Evolutionary conservation across 2,797 vertebrate species (phyloP), one percentile per base, ranked within the genome.

Genomic region (Xyrichtys novacula): DNA sequence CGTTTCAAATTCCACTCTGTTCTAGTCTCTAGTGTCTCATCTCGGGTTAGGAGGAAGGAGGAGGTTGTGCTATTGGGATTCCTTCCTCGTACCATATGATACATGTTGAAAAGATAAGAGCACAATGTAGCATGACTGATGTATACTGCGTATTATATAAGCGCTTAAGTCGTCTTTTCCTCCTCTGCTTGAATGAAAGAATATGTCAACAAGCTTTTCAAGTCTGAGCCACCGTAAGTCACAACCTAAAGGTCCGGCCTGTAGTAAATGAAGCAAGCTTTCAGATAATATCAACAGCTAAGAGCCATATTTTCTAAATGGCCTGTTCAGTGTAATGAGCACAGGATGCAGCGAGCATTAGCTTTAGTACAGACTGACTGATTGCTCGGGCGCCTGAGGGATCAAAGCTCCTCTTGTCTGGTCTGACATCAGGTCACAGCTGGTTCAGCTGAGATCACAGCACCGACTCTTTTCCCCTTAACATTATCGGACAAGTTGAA

Each of bases 1-100:
- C 93, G 94, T 94, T 95, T 95, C 94, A 95, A 94, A 94, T 95
- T 94, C 92, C 94, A 94, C 93, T 94, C 91, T 73, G 91, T 94
- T 94, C 94, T 71, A 90, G 83, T 94, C 90, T 90, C 48, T n/a
- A n/a, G n/a, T n/a, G n/a, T n/a, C n/a, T n/a, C n/a, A n/a, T n/a
- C n/a, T n/a, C n/a, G n/a, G n/a, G n/a, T n/a, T n/a, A n/a, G n/a
- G 66, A 63, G 68, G 76, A 44, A 15, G 57, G 48, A 75, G 57
- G 59, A 69, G 69, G 59, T 38, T 6, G 34, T 22, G 43, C 16
- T 63, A 61, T 69, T 66, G 74, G 50, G 65, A 61, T 71, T 25
- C 62, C 11, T 66, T 72, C 63, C 59, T 52, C 68, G 67, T 62
- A 70, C 29, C 31, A 9, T 9, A 25, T 1, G 29, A 12, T 72